These are phyloP conservation scores for Lasioglossum zephyrum DNA, from an alignment of 2,888 invertebrate genomes.

Conservation along the genomic window DNA sequence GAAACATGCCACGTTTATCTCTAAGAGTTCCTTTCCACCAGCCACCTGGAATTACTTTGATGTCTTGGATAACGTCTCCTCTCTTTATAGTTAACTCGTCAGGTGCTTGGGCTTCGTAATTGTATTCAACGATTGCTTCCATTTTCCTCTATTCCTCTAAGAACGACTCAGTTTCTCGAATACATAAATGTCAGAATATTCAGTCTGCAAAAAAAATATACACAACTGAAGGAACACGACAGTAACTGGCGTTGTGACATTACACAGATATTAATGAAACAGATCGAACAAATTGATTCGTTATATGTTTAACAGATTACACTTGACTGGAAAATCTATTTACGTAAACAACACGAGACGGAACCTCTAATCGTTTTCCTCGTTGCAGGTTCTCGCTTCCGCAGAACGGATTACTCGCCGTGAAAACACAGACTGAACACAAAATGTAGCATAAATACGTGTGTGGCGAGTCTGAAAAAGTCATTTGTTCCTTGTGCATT, in stretches of 20 bases:
- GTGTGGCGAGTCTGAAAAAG: slow-evolving; percentile 51
- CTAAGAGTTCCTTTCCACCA: slow-evolving; percentile 96
- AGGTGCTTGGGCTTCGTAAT: slow-evolving; percentile 93
- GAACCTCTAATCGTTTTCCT: slow-evolving; percentile 28
- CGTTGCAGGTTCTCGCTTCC: slow-evolving; percentile 19
- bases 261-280: not conserved
- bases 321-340: slow-evolving; percentile 17
- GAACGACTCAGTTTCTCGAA: slow-evolving; percentile 24
- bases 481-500: slow-evolving; percentile 54
- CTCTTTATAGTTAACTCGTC: slow-evolving; percentile 93
- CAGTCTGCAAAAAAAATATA: slow-evolving; percentile 64
- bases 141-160: slow-evolving; percentile 67
- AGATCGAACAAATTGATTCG: not conserved
- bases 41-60: slow-evolving; percentile 91
- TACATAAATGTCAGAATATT: slow-evolving; percentile 58
- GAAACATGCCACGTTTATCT: slow-evolving; percentile 95
- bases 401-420: slow-evolving; percentile 26
- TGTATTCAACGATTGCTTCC: slow-evolving; percentile 94
- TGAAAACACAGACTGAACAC: slow-evolving; percentile 54
- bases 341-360: not conserved
- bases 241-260: not conserved
- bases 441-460: slow-evolving; percentile 62
- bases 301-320: slow-evolving; percentile 9
- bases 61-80: slow-evolving; percentile 93
- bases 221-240: not conserved